These are phyloP conservation scores for Archips xylosteana DNA, from an alignment of 2,888 invertebrate species.

Conservation along the genomic window DNA sequence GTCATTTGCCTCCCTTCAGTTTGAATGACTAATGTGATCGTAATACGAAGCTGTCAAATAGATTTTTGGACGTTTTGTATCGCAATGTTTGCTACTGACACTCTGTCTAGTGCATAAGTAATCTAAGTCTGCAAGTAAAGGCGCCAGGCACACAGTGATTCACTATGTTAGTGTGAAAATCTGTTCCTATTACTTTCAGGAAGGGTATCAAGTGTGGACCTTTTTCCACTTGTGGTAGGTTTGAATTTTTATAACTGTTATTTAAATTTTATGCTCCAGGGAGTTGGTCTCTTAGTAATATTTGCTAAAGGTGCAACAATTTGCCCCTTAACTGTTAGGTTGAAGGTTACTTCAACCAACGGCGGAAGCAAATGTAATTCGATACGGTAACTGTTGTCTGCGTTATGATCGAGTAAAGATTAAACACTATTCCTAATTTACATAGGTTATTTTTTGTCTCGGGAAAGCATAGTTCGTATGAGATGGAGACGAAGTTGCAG, in stretches of 20 bases:
- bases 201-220: not conserved
- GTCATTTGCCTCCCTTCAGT: no score
- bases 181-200: not conserved
- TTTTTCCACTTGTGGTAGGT: not conserved
- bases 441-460: no score
- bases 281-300: not conserved
- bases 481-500: no score
- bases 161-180: not conserved
- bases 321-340: conserved; percentile 12
- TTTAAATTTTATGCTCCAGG: not conserved
- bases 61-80: no score
- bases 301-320: not conserved
- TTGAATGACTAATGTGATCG: no score
- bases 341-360: not conserved
- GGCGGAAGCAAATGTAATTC: conserved; percentile 26
- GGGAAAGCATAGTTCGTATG: no score
- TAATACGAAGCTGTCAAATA: no score
- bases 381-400: not conserved
- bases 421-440: no score
- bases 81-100: no score
- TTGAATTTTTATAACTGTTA: not conserved
- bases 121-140: not conserved
- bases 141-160: not conserved
- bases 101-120: no score
- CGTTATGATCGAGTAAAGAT: not conserved